Conservation (phyloP, 2,797 vertebrate genomes). For the Streptopelia turtur region DNA sequence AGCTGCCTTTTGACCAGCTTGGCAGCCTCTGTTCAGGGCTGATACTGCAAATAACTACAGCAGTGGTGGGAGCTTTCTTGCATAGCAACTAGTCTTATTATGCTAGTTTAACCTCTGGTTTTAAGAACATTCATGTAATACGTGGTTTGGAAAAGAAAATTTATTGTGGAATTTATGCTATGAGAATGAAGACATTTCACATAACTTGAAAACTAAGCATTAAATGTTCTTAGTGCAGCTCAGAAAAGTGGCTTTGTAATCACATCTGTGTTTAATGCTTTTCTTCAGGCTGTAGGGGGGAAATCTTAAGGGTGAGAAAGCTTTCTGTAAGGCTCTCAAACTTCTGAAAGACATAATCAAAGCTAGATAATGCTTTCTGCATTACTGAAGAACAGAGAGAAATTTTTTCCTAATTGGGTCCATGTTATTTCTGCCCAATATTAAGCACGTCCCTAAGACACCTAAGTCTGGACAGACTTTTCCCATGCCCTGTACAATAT, state of each 20-base stretch:
- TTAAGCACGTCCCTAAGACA: not conserved
- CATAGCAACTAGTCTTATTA: accelerated
- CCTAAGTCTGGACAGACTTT: not conserved
- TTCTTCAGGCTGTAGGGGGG: not conserved
- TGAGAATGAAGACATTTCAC: not conserved
- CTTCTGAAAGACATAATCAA: not conserved
- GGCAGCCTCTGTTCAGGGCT: not conserved
- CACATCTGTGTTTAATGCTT: not conserved
- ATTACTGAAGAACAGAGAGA: not conserved
- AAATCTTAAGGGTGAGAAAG: not conserved
- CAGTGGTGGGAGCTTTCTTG: not conserved
- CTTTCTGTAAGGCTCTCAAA: not conserved
- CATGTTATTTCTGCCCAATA: not conserved
- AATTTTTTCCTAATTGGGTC: not conserved
- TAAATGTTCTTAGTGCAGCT: not conserved
- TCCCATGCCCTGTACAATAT: not conserved
- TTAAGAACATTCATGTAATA: not conserved
- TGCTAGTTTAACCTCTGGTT: not conserved
- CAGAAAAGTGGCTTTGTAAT: not conserved
- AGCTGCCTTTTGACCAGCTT: not conserved
- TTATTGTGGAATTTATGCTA: not conserved
- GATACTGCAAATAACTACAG: not conserved
- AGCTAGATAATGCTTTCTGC: not conserved
- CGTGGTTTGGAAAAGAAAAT: not conserved
- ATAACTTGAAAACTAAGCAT: not conserved